Conservation (phyloP, 2,797 vertebrate genomes). For the Octomys mimax region DNA sequence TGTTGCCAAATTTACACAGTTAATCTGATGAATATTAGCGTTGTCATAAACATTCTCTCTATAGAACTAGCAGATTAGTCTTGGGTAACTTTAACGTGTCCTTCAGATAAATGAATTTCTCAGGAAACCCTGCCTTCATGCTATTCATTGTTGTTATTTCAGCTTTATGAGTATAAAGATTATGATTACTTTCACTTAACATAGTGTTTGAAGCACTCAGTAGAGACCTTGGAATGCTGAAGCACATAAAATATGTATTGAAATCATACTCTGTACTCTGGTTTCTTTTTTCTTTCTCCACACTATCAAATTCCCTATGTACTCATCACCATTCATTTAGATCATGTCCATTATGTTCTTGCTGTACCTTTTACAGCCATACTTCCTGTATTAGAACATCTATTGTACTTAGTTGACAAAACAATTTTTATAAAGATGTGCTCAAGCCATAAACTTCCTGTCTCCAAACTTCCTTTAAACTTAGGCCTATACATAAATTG, state of each 20-base stretch:
- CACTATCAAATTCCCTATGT: not conserved
- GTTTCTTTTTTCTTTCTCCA: not conserved
- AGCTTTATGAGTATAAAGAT: not conserved
- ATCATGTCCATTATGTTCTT: not conserved
- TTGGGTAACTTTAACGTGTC: not conserved
- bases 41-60: not conserved
- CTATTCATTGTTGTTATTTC: not conserved
- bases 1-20: not conserved
- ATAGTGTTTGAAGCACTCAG: not conserved
- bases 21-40: not conserved
- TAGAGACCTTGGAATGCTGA: not conserved
- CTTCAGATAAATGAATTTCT: not conserved
- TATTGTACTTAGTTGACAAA: slow-evolving; percentile 24
- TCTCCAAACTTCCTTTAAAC: not conserved
- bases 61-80: not conserved
- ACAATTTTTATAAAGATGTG: slow-evolving; percentile 18
- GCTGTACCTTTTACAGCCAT: not conserved
- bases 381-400: not conserved
- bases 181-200: not conserved
- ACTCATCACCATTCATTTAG: not conserved
- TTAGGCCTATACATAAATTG: not conserved
- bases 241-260: not conserved
- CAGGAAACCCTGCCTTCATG: slow-evolving; percentile 9
- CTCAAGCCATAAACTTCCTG: not conserved
- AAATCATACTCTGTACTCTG: not conserved